A percentile compares a stretch with the other conserved stretches of the same genome.
Conservation (phyloP, 2,113 vertebrate species). For the Pao palembangensis region DNA sequence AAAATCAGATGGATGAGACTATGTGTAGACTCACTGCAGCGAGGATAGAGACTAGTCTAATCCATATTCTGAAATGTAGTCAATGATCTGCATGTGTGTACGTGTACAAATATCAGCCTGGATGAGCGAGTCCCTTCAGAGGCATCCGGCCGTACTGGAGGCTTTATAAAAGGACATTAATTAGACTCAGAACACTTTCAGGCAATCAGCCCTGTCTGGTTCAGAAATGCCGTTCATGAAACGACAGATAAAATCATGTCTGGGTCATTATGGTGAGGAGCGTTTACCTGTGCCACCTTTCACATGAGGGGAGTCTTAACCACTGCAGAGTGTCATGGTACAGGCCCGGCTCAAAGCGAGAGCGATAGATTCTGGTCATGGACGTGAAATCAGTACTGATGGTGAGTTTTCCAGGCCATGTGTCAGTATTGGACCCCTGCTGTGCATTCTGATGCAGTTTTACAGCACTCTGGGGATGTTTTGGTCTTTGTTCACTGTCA, state of each 20-base stretch:
- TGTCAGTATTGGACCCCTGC: too few relatives aligned
- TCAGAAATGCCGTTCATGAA: slow-evolving; percentile 14
- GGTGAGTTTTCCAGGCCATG: too few relatives aligned
- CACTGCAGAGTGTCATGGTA: too few relatives aligned
- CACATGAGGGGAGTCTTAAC: background rate
- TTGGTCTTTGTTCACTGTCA: slow-evolving; percentile 27
- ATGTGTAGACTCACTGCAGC: background rate
- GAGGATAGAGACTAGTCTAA: background rate
- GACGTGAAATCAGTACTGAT: too few relatives aligned
- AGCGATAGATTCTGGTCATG: too few relatives aligned
- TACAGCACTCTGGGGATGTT: slow-evolving; percentile 22
- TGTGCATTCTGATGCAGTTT: slow-evolving; percentile 22
- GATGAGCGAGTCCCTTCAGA: slow-evolving; percentile 42
- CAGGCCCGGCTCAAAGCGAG: too few relatives aligned
- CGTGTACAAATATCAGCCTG: slow-evolving; percentile 10
- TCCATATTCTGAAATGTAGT: background rate
- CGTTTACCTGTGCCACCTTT: background rate
- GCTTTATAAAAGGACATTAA: slow-evolving; percentile 72
- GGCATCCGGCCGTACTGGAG: slow-evolving; percentile 27
- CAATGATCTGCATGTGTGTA: background rate
- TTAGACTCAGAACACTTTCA: slow-evolving; percentile 60
- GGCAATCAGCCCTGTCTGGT: slow-evolving; percentile 44
- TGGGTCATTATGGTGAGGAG: background rate
- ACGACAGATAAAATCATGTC: slow-evolving; percentile 21
- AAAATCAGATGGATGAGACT: background rate